Evolutionary conservation across 2,113 vertebrate genomes (phyloP), one percentile per base, ranked within the genome.

Genomic region (Dipodomys stephensi): DNA sequence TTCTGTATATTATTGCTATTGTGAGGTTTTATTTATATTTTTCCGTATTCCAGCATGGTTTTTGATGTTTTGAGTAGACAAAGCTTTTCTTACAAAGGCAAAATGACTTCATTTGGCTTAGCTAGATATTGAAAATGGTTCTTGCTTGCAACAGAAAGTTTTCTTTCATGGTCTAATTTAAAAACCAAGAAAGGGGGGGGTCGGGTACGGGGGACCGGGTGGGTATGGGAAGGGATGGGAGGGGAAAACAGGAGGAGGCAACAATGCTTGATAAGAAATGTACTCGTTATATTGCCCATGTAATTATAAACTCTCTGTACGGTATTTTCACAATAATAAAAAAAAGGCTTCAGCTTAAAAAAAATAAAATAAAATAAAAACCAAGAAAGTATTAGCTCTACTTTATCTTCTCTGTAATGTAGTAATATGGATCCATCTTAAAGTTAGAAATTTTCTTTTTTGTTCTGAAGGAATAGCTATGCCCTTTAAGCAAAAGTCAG

Each of bases 71-170:
- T 35, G 25, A 73, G 4, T n/a, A 93, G 49, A 81, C 35, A 89
- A 88, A 91, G 12, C 5, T 95, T 93, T 94, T 84, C 39, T 60
- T 96, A 91, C 39, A 91, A 93, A 95, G 53, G 28, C 13, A 85
- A 91, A 94, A 87, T 78, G 18, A 15, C 15, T 91, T 60, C 20
- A 19, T 46, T 84, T 71, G 2, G 27, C 64, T 91, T 94, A 44
- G 44, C 62, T 80, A 67, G 28, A 73, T 80, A 44, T 35, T 68
- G n/a, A 76, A 18, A 86, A 89, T 86, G 46, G 72, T 6, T 91
- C 30, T 49, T 87, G 32, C 32, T 90, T 90, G 23, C 20, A 76
- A 39, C 53, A 87, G 44, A 92, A 62, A 90, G 27, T 39, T 78
- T 89, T 74, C 53, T 92, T 94, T 92, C 28, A 28, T 10, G 32